A percentile compares a stretch with the other conserved stretches of the same genome.
These are phyloP conservation scores for Cossypha caffra DNA, from an alignment of 2,797 vertebrate genomes.

Conservation along the genomic window DNA sequence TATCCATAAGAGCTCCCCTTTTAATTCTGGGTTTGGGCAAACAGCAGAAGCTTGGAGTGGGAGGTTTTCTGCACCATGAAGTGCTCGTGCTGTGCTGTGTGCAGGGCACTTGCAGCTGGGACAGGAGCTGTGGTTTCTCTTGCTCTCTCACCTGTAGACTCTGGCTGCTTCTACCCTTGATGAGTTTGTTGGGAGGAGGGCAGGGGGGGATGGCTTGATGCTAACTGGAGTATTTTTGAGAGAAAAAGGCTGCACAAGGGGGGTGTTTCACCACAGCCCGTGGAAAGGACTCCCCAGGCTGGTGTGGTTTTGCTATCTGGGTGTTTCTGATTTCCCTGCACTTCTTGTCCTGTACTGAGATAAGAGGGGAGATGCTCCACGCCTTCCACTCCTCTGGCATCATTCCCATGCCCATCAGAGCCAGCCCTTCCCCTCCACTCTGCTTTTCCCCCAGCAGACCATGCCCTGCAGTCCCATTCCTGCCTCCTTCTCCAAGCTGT, in stretches of 20 bases:
- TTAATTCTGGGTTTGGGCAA: not conserved
- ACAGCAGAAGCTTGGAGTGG: not conserved
- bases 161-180: not conserved
- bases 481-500: not conserved
- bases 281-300: not conserved
- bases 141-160: not conserved
- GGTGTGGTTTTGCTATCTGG: not conserved
- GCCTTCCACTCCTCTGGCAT: not conserved
- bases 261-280: not conserved
- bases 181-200: not conserved
- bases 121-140: not conserved
- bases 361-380: not conserved
- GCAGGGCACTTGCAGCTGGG: not conserved
- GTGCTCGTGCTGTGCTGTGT: not conserved
- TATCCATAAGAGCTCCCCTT: not conserved
- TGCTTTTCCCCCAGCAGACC: not conserved
- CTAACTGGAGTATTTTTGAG: not conserved
- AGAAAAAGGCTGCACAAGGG: not conserved
- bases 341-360: slow-evolving; percentile 22
- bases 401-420: accelerated
- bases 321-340: not conserved
- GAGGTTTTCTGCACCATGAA: not conserved
- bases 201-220: not conserved
- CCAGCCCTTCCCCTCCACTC: not conserved
- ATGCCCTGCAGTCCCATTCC: not conserved